A percentile compares a stretch with the other conserved stretches of the same genome.
Conservation (phyloP, 2,888 invertebrate genomes). For the Amphipoea oculea region DNA sequence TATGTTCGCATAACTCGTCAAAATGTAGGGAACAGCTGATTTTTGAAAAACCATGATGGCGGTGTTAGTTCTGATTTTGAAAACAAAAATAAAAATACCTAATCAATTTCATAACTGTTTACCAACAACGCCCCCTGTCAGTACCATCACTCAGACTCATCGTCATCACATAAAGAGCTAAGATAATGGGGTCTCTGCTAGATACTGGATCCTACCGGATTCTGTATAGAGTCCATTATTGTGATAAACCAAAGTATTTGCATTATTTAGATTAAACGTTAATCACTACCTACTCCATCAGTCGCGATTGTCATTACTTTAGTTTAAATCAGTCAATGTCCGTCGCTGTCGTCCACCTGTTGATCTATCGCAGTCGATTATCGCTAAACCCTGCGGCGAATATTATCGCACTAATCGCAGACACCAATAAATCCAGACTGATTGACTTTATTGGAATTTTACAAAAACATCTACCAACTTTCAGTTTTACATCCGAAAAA, state of each 20-base stretch:
- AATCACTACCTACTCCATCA: not conserved
- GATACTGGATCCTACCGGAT: too few species aligned
- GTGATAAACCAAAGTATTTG: not conserved
- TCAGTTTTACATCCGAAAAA: not conserved
- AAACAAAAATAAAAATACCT: not conserved
- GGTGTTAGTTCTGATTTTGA: not conserved
- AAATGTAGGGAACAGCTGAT: too few species aligned
- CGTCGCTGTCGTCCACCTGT: not conserved
- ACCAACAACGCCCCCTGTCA: not conserved
- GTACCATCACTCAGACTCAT: too few species aligned
- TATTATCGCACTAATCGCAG: slow-evolving; percentile 13
- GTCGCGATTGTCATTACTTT: not conserved
- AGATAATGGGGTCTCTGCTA: not conserved
- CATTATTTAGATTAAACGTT: not conserved
- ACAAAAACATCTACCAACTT: not conserved
- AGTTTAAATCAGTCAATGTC: too few species aligned
- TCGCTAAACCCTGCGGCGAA: slow-evolving; percentile 22
- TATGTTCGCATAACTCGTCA: too few species aligned
- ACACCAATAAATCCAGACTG: slow-evolving; percentile 7
- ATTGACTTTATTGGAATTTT: slow-evolving; percentile 28
- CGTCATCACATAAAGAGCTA: not conserved
- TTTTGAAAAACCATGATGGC: too few species aligned
- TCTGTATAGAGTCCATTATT: not conserved
- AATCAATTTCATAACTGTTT: not conserved
- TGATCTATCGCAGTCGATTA: slow-evolving; percentile 1